phyloP scores from a whole-genome alignment of 2,113 vertebrate species.

The Cephalopholis sonnerati region DNA sequence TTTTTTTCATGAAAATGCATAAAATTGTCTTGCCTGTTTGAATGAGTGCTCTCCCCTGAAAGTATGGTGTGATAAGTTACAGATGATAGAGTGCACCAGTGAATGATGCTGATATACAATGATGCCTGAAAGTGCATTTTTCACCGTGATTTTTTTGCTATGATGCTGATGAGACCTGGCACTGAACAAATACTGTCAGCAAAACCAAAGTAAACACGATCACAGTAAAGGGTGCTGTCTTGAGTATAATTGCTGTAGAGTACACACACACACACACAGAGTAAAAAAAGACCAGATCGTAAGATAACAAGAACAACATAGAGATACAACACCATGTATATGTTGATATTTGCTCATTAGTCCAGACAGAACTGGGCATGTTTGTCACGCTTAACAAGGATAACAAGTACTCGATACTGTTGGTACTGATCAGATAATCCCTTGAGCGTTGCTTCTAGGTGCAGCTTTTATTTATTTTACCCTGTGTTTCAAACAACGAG shows the following conservation, averaged over 20 bases:
- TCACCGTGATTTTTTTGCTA: background rate
- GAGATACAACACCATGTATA: background rate
- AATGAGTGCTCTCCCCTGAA: slow-evolving; percentile 17
- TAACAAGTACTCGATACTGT: background rate
- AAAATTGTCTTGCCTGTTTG: slow-evolving; percentile 25
- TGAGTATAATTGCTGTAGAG: slow-evolving; percentile 3
- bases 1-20: slow-evolving; percentile 4
- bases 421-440: slow-evolving; percentile 5
- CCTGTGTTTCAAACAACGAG: background rate
- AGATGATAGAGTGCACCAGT: slow-evolving; percentile 17
- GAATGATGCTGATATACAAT: slow-evolving; percentile 29
- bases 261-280: background rate
- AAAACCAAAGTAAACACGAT: slow-evolving; percentile 38
- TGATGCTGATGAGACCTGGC: slow-evolving; percentile 25
- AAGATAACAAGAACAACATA: background rate
- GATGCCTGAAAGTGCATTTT: slow-evolving; percentile 28
- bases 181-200: slow-evolving; percentile 32
- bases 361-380: background rate
- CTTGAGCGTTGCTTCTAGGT: background rate
- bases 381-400: slow-evolving; percentile 25
- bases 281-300: background rate
- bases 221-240: slow-evolving; percentile 16
- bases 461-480: slow-evolving; percentile 14
- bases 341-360: slow-evolving; percentile 14
- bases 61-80: slow-evolving; percentile 18